Evolutionary conservation across 1,140 invertebrate species (phyloP), one percentile per base, ranked within the genome.

Genomic region (Linepithema humile): DNA sequence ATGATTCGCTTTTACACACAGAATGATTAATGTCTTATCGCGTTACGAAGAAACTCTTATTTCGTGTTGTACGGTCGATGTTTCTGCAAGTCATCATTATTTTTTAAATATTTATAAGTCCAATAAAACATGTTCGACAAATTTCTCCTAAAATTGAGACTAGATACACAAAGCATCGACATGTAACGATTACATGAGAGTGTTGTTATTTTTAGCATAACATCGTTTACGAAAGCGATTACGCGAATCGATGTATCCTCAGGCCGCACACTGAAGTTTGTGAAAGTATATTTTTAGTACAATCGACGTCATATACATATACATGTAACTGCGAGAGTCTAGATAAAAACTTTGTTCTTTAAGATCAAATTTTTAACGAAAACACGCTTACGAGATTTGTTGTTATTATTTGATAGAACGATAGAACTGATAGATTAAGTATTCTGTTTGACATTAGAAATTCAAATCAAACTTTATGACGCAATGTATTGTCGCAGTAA

Each of bases 381-480:
- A 38, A 48, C 10, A 1, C 12, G 26, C 3, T 75, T 64, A 20
- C 38, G 9, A 20, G 12, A 35, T 9, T 45, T 15, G 23, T 23
- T 43, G 38, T 32, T 62, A 32, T 32, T 45, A 7, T 35, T 17
- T 20, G 17, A 6, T 17, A 6, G n/a, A 17, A n/a, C n/a, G n/a
- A n/a, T n/a, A n/a, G n/a, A 23, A 38, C 32, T 26, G 2, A 48
- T 9, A 38, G 4, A 26, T 73, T 26, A 38, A 40, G 23, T 59
- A 73, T 73, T 73, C 50, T 38, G 20, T 50, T 57, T 50, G 29
- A 48, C 65, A 20, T 40, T 6, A 26, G 26, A 65, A 45, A 75
- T 10, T 17, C 59, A 50, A 3, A 40, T 50, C 17, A 65, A 77
- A 2, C 50, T 9, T 15, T 10, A 23, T 77, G 35, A 50, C 26